Base-by-base conservation (phyloP, 2,888 invertebrate species). In the Apamea epomidion region DNA sequence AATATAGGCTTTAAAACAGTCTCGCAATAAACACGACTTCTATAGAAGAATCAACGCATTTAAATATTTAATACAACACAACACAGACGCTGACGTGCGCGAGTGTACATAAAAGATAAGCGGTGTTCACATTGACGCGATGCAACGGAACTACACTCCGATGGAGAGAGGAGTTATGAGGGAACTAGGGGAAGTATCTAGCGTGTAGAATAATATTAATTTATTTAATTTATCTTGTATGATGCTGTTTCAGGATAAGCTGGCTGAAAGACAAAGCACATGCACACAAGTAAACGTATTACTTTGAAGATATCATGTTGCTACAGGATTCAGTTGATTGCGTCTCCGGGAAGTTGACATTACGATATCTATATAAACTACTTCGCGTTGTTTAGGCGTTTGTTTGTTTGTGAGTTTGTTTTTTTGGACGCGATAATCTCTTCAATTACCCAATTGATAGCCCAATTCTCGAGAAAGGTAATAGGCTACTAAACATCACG, bases 81-180 rank as follows among this genome's bases (percentile, higher is more conserved):
- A 71, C 32, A 51, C 51, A 29, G n/a, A n/a, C 12, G 16, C 37
- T 71, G 69, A 69, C 65, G 72, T 73, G 29, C 67, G 65, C 84
- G 84, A 84, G 48, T 84, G 81, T 81, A 76, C 73, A 62, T 2
- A 54, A n/a, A 71, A 84, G 84, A 80, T 84, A 84, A 80, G 76
- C 25, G 8, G 3, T 76, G 70, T 67, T 76, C 69, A 12, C 29
- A 72, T 37, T 65, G 84, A 81, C 37, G 71, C 45, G 51, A 29
- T 74, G 37, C 76, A 68, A 60, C 74, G 76, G 76, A 81, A 84
- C 74, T 77, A 42, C 81, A 74, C 68, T 65, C 58, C 58, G 25
- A 68, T 84, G 58, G 5, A 77, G 71, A 37, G 64, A 51, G 8
- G 58, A 75, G 42, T 58, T 67, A 42, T 29, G n/a, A 54, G 25